Percentiles rank a stretch among this genome's conserved stretches.
Conservation (phyloP, 37 sponge, comb jelly and placozoan species). For the Petrosia ficiformis region DNA sequence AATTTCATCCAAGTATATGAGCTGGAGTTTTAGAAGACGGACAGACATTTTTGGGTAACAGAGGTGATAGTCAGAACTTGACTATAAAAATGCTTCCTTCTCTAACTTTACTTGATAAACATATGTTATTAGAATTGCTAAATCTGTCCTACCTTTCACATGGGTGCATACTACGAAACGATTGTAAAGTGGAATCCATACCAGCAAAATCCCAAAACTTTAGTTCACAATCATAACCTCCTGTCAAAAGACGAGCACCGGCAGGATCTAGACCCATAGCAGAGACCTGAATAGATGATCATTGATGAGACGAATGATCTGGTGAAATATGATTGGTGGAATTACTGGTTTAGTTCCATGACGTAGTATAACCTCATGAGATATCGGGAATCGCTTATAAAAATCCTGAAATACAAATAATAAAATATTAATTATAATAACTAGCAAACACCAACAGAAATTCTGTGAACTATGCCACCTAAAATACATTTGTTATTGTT, state of each 20-base stretch:
- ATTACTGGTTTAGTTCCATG: constrained; percentile 83
- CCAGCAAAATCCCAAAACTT: constrained; percentile 85
- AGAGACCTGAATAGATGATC: constrained; percentile 56
- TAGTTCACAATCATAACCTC: constrained; percentile 85
- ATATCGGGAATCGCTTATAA: constrained; percentile 56
- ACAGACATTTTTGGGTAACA: no score
- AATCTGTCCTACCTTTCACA: constrained; percentile 72
- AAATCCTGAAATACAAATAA: constrained; percentile 21
- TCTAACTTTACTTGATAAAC: no score
- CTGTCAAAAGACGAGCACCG: constrained; percentile 89
- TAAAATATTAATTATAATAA: neutral
- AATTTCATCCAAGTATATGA: no score
- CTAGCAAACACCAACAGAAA: no score
- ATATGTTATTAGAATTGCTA: no score
- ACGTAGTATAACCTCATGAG: constrained; percentile 73
- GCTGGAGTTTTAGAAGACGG: no score
- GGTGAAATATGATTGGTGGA: neutral
- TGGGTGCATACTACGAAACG: constrained; percentile 76
- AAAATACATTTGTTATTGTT: no score
- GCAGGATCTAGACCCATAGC: constrained; percentile 87
- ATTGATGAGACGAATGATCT: neutral
- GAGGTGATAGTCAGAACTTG: no score
- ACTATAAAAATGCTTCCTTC: no score
- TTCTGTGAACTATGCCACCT: no score
- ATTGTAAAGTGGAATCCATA: constrained; percentile 74